A percentile compares a stretch with the other conserved stretches of the same genome.
Conservation (phyloP, 30 jellyfish, hydroid and myxozoan genomes). For the Hydractinia symbiolongicarpus region DNA sequence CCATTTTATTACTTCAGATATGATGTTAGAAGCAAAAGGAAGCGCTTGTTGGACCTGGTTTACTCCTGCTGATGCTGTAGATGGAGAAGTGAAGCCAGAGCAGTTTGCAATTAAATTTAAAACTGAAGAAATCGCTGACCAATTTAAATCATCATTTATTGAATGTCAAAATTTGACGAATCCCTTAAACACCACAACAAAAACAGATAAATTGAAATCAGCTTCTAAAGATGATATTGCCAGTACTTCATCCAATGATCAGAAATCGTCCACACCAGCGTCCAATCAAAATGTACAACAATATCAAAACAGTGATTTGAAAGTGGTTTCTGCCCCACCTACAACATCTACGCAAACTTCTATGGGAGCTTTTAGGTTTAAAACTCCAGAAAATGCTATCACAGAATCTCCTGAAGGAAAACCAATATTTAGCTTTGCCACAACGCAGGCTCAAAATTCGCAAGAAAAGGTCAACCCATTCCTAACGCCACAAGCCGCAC, state of each 20-base stretch:
- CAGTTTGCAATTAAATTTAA: slow-evolving; percentile 62
- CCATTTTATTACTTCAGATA: slow-evolving; percentile 67
- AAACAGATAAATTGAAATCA: not conserved
- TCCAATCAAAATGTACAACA: no score
- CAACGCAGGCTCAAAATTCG: not conserved
- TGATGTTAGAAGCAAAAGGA: slow-evolving; percentile 52
- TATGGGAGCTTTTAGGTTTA: slow-evolving; percentile 23
- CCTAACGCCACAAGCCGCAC: not conserved
- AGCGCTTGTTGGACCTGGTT: slow-evolving; percentile 66
- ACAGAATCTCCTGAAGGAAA: slow-evolving; percentile 23
- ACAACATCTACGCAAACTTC: not conserved
- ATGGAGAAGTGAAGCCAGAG: slow-evolving; percentile 49
- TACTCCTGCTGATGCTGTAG: slow-evolving; percentile 75
- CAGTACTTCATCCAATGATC: no score
- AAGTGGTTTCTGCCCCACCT: not conserved
- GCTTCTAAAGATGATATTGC: not conserved
- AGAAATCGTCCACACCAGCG: no score
- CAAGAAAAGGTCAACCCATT: slow-evolving; percentile 27
- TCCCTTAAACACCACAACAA: not conserved
- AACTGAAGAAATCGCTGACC: slow-evolving; percentile 52
- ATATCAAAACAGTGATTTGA: no score
- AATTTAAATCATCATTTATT: slow-evolving; percentile 40
- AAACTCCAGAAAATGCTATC: slow-evolving; percentile 14
- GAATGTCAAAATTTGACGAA: not conserved
- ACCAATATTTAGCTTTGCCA: slow-evolving; percentile 20